phyloP scores from a whole-genome alignment of 2,113 vertebrate genomes.

The Cyprinodon tularosa region DNA sequence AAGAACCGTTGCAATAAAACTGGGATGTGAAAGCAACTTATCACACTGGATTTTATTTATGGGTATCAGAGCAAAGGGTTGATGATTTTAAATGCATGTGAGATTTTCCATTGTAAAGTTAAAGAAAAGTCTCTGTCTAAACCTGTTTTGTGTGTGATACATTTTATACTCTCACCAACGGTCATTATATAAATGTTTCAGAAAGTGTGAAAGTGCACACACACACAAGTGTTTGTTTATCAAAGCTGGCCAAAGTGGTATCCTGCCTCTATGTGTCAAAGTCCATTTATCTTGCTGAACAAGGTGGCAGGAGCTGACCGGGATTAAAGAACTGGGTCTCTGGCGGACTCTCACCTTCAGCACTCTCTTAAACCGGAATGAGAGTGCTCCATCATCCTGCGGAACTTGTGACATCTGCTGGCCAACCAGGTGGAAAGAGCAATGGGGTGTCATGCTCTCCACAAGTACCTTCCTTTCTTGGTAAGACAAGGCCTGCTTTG shows the following conservation, averaged over 20 bases:
- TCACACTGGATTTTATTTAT: background rate
- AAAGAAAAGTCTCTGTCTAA: background rate
- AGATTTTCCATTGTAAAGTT: background rate
- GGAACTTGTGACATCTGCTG: conserved; percentile 64
- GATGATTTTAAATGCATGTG: background rate
- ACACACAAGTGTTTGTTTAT: conserved; percentile 62
- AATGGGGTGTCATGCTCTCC: conserved; percentile 70
- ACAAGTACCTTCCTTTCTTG: conserved; percentile 50
- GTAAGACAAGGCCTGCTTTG: conserved; percentile 42
- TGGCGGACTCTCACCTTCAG: conserved; percentile 75
- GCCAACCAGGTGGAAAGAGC: conserved; percentile 68
- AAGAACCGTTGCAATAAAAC: too few relatives aligned
- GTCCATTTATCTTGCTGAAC: conserved; percentile 79
- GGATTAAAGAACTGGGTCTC: conserved; percentile 75
- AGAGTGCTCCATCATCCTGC: conserved; percentile 79
- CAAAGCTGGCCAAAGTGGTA: conserved; percentile 47
- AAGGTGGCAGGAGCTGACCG: conserved; percentile 67
- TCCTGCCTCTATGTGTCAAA: conserved; percentile 64
- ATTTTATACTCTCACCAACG: background rate
- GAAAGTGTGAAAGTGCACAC: conserved; percentile 34
- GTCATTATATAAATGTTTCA: conserved; percentile 1
- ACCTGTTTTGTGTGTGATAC: background rate
- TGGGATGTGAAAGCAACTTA: background rate
- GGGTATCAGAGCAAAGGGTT: background rate
- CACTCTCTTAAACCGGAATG: conserved; percentile 75